Base-by-base conservation (phyloP, 2,888 invertebrate genomes). In the Macrosoma leucophasiata region DNA sequence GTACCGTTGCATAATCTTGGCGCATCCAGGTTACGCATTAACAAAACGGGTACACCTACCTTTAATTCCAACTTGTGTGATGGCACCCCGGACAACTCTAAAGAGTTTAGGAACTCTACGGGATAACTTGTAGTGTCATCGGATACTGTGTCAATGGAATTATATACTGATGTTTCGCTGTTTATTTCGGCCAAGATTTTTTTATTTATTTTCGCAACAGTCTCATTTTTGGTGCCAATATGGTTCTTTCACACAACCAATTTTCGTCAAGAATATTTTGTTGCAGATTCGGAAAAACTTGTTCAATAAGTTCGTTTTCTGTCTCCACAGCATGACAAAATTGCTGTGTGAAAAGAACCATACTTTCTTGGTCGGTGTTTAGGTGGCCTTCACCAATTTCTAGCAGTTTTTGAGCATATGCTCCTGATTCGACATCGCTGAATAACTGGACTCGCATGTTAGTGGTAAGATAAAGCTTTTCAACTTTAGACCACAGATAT, bases 81-180 rank as follows among this genome's bases (percentile, higher is more conserved):
- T 33, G 44, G 49, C 30, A 53, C 40, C 19, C 50, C 50, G 4
- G 52, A 41, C 24, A 49, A 31, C 40, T 55, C 43, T 27, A 55
- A 47, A 36, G 47, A 50, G 41, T 54, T 54, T 24, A 52, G 39
- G 19, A 52, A 55, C 37, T 53, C 49, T 28, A 48, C 41, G 19
- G 51, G 50, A 27, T 47, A 50, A 24, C 30, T 36, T 13, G 40
- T 36, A 31, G 29, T 36, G 35, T 48, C 42, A 24, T 43, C 41
- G 22, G 34, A 31, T 3, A 46, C 42, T 30, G 39, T 48, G 33
- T 50, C 49, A n/a, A 52, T 36, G 17, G 47, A 52, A 4, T 35
- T 42, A 28, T 50, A 48, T 13, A 33, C 34, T 28, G 35, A 31
- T 24, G 38, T 31, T 32, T 47, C 39, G 27, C 43, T 29, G 18